Conservation (phyloP, 2,797 vertebrate species). For the Cyprinodon diabolis region DNA sequence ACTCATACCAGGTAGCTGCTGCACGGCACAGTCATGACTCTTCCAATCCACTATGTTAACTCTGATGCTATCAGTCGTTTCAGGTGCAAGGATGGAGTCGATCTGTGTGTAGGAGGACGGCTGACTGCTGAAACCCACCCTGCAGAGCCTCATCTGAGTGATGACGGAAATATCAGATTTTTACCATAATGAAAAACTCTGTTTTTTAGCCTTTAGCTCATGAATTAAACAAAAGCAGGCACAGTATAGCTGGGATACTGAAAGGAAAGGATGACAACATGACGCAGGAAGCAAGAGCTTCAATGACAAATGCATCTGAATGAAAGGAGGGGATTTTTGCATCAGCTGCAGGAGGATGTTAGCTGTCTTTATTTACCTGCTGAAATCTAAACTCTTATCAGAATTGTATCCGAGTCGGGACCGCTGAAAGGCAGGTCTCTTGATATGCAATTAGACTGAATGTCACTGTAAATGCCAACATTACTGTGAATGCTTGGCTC, state of each 20-base stretch:
- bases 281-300: constrained; percentile 6
- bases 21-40: constrained; percentile 2
- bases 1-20: constrained; percentile 9
- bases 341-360: constrained; percentile 10
- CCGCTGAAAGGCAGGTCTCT: constrained; percentile 28
- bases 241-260: neutral
- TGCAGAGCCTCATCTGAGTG: constrained; percentile 28
- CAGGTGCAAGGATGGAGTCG: constrained; percentile 25
- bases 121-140: constrained; percentile 33
- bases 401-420: constrained; percentile 34
- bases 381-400: constrained; percentile 25
- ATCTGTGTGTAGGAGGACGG: constrained; percentile 53
- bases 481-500: constrained; percentile 38
- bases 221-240: neutral
- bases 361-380: constrained; percentile 14
- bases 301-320: constrained; percentile 13
- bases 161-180: constrained; percentile 43
- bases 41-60: constrained; percentile 14
- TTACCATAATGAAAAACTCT: constrained; percentile 34
- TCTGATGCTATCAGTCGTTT: constrained; percentile 32
- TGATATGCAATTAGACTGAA: constrained; percentile 57
- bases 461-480: constrained; percentile 60
- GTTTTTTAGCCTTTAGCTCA: constrained; percentile 9
- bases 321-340: constrained; percentile 13
- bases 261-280: constrained; percentile 3